Evolutionary conservation across 2,888 invertebrate genomes (phyloP), one percentile per base, ranked within the genome.

Genomic region (Fragum fragum): DNA sequence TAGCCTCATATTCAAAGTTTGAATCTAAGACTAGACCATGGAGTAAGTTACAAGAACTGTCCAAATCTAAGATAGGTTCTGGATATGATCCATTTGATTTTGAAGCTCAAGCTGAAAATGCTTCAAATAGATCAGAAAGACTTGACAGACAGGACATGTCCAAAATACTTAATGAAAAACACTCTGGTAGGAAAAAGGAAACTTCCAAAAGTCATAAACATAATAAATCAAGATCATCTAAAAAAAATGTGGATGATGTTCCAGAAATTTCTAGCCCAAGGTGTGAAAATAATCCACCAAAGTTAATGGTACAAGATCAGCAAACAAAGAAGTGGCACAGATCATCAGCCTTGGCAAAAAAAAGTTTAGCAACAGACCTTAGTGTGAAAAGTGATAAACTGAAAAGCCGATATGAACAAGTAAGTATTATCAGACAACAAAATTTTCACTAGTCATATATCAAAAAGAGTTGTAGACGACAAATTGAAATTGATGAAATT

Each of bases 41-140:
- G 59, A 21, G 57, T 29, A 71, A 18, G 36, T 2, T 66, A 66
- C 28, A 66, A 28, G 18, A 7, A 14, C 36, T 36, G 11, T 29
- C 18, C 3, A 59, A 32, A 61, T 68, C 66, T 29, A 79, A 73
- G 26, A 61, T 36, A n/a, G 81, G 73, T 68, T 47, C 63, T 32
- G 76, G 74, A 26, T 78, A 83, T 79, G 90, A 90, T 81, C 90
- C 90, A 39, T 90, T 89, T 86, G 87, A 89, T 61, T 90, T 90
- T 86, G 85, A 85, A 29, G 76, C 81, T 11, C 87, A 87, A 59
- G 87, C 85, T 80, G 76, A 81, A n/a, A 80, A 68, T 77, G 39
- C 73, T 39, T 78, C 76, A 16, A 74, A 73, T 69, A 79, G 36
- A 66, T 81, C 76, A 21, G 78, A 80, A 55, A 79, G 72, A 14